Conservation (phyloP, 2,113 vertebrate genomes). For the Pterophyllum scalare region DNA sequence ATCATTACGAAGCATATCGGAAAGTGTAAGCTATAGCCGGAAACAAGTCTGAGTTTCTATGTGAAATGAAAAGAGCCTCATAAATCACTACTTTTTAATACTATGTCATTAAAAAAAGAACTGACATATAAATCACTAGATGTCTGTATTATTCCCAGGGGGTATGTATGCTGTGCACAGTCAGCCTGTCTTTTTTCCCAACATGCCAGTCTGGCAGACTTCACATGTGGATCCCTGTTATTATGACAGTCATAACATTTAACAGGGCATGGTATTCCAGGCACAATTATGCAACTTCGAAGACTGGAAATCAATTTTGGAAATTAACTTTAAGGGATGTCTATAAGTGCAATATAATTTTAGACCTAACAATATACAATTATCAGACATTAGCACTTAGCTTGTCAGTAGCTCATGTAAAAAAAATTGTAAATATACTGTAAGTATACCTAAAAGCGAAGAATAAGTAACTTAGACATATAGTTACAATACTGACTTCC, state of each 20-base stretch:
- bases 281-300: constrained; percentile 35
- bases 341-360: constrained; percentile 7
- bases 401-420: neutral
- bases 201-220: constrained; percentile 55
- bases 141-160: constrained; percentile 60
- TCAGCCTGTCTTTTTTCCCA: constrained; percentile 48
- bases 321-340: constrained; percentile 18
- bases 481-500: neutral
- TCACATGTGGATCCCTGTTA: constrained; percentile 66
- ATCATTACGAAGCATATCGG: constrained; percentile 40
- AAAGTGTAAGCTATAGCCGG: constrained; percentile 29
- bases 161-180: constrained; percentile 53
- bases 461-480: neutral
- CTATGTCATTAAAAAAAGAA: constrained; percentile 63
- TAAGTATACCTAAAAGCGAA: neutral
- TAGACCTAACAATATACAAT: neutral
- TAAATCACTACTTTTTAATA: constrained; percentile 70
- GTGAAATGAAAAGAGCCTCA: constrained; percentile 52
- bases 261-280: constrained; percentile 39
- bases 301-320: constrained; percentile 11
- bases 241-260: constrained; percentile 60
- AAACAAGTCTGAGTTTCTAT: constrained; percentile 41
- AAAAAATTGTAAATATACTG: neutral
- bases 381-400: neutral
- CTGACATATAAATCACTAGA: constrained; percentile 64